phyloP scores from a whole-genome alignment of 2,113 vertebrate species.

The Panthera tigris region DNA sequence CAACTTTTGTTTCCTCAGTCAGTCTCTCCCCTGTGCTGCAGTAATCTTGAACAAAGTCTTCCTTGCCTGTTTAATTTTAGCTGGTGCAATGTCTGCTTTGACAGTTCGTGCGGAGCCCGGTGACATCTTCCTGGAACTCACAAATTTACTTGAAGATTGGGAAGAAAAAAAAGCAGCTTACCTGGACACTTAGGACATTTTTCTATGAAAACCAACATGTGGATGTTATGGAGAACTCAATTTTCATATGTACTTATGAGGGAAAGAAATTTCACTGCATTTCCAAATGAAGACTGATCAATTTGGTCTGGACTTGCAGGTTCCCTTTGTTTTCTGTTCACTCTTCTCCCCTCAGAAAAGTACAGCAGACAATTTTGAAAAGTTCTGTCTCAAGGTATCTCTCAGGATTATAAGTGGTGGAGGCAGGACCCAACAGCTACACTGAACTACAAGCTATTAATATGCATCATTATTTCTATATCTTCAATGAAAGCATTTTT shows the following conservation, averaged over 20 bases:
- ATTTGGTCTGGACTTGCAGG: not conserved
- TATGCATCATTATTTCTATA: not conserved
- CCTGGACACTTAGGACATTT: not conserved
- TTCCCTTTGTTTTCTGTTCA: not conserved
- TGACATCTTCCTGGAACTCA: not conserved
- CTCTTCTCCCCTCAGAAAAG: not conserved
- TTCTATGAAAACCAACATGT: not conserved
- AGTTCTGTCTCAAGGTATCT: not conserved
- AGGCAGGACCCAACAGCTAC: not conserved
- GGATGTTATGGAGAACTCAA: not conserved
- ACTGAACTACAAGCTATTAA: not conserved
- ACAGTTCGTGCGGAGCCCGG: not conserved
- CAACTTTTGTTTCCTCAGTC: fast-evolving
- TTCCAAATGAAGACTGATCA: not conserved
- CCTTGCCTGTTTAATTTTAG: not conserved
- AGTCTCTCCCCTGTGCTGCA: not conserved
- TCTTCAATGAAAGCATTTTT: not conserved
- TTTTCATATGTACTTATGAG: not conserved
- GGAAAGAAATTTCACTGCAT: not conserved
- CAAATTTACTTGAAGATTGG: not conserved
- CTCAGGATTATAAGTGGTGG: not conserved
- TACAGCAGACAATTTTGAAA: not conserved
- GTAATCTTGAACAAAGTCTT: not conserved
- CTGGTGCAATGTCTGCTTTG: not conserved
- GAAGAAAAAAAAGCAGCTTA: not conserved